Percentiles rank a stretch among this genome's conserved stretches.
Evolutionary conservation across 2,888 invertebrate species (phyloP).

Genomic region (Chrysopilus asiliformis): DNA sequence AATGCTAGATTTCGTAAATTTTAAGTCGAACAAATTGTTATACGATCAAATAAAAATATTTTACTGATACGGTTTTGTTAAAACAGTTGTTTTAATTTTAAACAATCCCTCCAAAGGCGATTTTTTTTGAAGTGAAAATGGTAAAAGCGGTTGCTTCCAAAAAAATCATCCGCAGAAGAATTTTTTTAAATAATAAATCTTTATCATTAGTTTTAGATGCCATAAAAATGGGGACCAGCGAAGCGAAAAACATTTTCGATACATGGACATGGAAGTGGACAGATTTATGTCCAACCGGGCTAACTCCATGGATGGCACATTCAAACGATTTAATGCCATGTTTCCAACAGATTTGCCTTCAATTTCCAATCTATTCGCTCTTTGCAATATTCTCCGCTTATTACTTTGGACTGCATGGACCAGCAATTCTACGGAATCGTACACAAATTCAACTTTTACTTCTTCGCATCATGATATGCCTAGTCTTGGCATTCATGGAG

Average conservation of each 20-base stretch:
- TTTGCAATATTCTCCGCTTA: conserved; percentile 69
- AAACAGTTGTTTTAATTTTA: no score
- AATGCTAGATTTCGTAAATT: no score
- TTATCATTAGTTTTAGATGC: no score
- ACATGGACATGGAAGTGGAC: conserved; percentile 53
- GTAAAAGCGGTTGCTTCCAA: no score
- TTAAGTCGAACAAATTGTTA: no score
- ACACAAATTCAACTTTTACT: conserved; percentile 50
- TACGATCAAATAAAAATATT: no score
- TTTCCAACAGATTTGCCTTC: conserved; percentile 70
- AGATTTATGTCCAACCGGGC: conserved; percentile 57
- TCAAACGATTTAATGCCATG: conserved; percentile 69
- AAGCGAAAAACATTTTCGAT: background rate
- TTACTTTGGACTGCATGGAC: conserved; percentile 56
- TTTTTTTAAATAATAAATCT: no score
- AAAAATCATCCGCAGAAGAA: no score
- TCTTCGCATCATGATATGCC: conserved; percentile 47
- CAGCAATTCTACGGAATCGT: conserved; percentile 47
- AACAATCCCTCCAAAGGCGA: no score
- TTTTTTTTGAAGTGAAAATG: no score
- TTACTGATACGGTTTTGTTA: no score
- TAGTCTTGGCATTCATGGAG: conserved; percentile 52
- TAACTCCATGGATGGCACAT: conserved; percentile 53
- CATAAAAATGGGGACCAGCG: no score
- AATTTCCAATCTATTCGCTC: conserved; percentile 58